phyloP scores from a whole-genome alignment of 1,140 invertebrate species.

The Heliothis subflexa region DNA sequence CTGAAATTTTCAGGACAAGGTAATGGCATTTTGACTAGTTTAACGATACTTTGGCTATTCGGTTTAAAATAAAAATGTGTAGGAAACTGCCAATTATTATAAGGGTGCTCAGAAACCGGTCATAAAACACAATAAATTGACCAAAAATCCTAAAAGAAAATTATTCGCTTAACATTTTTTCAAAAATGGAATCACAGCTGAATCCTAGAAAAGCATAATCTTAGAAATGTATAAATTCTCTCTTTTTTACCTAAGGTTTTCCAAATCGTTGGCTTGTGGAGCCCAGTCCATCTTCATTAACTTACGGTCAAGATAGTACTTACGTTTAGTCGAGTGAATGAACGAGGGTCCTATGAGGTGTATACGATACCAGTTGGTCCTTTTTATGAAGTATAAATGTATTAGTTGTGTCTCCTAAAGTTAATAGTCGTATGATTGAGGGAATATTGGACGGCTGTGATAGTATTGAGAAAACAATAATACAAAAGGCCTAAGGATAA shows the following conservation, averaged over 20 bases:
- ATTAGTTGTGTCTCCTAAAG: neutral
- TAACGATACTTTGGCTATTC: too few relatives aligned
- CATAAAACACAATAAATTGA: too few relatives aligned
- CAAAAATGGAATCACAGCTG: too few relatives aligned
- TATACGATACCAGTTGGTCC: conserved; percentile 3
- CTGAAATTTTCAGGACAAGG: too few relatives aligned
- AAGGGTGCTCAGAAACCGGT: too few relatives aligned
- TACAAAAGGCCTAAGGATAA: too few relatives aligned
- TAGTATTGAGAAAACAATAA: neutral
- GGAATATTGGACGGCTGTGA: neutral
- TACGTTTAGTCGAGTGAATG: neutral
- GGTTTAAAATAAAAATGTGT: too few relatives aligned
- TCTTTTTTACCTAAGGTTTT: neutral
- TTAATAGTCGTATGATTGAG: conserved; percentile 2
- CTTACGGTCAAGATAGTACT: neutral
- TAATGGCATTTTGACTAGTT: too few relatives aligned
- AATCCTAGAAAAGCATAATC: neutral
- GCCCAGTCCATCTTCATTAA: conserved; percentile 14
- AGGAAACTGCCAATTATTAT: too few relatives aligned
- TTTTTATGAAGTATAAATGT: neutral
- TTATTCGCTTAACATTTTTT: too few relatives aligned
- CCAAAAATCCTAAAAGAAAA: too few relatives aligned
- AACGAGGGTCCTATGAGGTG: conserved; percentile 6
- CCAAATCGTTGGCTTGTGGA: neutral
- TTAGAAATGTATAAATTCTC: neutral